These are phyloP conservation scores for Agriopis leucophaearia DNA, from an alignment of 2,888 invertebrate species.

Conservation along the genomic window DNA sequence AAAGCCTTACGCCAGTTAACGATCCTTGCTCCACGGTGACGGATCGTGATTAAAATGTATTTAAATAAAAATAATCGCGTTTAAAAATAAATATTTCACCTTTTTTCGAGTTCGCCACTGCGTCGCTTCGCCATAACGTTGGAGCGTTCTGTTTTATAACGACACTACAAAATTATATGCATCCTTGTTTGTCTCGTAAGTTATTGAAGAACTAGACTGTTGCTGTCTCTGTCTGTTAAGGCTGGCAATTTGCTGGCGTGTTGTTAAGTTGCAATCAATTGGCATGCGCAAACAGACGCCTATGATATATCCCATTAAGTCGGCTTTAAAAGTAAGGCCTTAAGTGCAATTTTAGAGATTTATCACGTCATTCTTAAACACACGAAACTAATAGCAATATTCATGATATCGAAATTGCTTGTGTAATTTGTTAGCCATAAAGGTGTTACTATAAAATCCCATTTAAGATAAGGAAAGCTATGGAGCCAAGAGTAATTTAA, in stretches of 20 bases:
- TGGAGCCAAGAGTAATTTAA: neutral
- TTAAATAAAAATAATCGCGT: constrained; percentile 77
- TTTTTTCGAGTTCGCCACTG: constrained; percentile 64
- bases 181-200: constrained; percentile 53
- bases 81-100: constrained; percentile 73
- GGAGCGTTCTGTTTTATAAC: constrained; percentile 50
- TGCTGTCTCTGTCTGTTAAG: constrained; percentile 57
- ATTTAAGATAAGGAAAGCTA: constrained; percentile 1
- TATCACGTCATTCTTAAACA: constrained; percentile 35
- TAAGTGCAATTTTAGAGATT: constrained; percentile 56
- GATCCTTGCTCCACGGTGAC: constrained; percentile 54
- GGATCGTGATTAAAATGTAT: constrained; percentile 72
- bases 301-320: constrained; percentile 87
- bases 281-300: constrained; percentile 86
- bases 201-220: constrained; percentile 14
- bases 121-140: constrained; percentile 65
- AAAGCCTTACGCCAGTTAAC: constrained; percentile 62
- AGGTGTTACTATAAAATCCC: constrained; percentile 4
- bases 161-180: constrained; percentile 36
- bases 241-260: constrained; percentile 83
- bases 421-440: neutral
- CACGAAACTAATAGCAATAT: constrained; percentile 21
- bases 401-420: constrained; percentile 20
- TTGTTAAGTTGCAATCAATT: constrained; percentile 87
- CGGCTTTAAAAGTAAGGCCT: constrained; percentile 58